Evolutionary conservation across 1,140 invertebrate genomes (phyloP), one percentile per base, ranked within the genome.

Genomic region (Lepidotrigona ventralis): DNA sequence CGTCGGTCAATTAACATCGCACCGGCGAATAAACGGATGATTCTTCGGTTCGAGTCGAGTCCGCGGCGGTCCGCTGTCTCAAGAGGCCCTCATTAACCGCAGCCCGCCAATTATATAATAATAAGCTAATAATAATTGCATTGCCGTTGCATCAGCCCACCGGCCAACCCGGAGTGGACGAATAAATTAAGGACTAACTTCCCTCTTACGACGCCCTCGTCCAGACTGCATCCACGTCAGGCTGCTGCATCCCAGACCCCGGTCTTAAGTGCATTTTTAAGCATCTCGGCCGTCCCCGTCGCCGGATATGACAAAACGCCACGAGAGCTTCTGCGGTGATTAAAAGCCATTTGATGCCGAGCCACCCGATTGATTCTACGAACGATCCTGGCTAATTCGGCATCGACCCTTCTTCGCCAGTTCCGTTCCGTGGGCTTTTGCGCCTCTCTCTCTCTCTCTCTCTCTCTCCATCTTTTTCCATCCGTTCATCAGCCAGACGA

Each of bases 111-210:
- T 90, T 90, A 90, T 90, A 90, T 89, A 90, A 89, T 89, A 89
- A 90, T 90, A 90, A 90, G 88, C 86, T 89, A 87, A 90, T 90
- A 90, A 90, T 90, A 90, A 90, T 90, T 90, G 88, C 88, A 90
- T 89, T 89, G 87, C 86, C 80, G 86, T 86, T 88, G 84, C 84
- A 89, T 89, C 86, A 66, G 86, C 75, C 79, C 84, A 89, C 87
- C 85, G 87, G 33, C 63, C 84, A 33, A 29, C 15, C 79, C 63
- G 68, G 87, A 89, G 86, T 88, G 83, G 86, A 88, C 87, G 86
- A 86, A 89, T 89, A 88, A 89, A 89, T 89, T 89, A 90, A 90
- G 88, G 88, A 86, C 88, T 89, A 89, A 89, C 88, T 90, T 90
- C 88, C 88, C 88, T 90, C 88, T 90, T 90, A 87, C 83, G 56